Conservation (phyloP, 2,888 invertebrate genomes). For the Agrochola circellaris region DNA sequence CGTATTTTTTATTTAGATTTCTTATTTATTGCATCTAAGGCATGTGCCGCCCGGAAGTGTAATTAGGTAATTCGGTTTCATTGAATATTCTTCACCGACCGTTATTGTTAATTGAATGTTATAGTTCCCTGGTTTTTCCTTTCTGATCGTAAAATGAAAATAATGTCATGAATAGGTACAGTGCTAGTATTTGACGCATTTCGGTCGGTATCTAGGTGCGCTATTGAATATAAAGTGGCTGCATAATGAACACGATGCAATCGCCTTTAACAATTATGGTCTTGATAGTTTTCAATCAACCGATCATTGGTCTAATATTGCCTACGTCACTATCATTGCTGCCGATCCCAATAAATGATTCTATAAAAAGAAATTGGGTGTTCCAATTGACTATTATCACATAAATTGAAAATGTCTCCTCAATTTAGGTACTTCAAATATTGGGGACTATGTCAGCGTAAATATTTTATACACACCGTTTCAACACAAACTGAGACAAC, state of each 20-base stretch:
- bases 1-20: slow-evolving; percentile 65
- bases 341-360: neutral
- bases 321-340: neutral
- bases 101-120: slow-evolving; percentile 7
- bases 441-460: neutral
- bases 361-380: neutral
- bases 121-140: slow-evolving; percentile 4
- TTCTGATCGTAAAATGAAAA: slow-evolving; percentile 2
- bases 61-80: slow-evolving; percentile 41
- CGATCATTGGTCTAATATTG: neutral
- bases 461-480: neutral
- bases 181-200: slow-evolving; percentile 28
- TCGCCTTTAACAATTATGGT: slow-evolving; percentile 7
- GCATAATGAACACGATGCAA: slow-evolving; percentile 27
- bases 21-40: slow-evolving; percentile 56
- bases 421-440: neutral
- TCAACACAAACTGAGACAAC: neutral
- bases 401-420: neutral
- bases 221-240: slow-evolving; percentile 33
- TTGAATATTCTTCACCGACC: slow-evolving; percentile 11
- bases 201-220: slow-evolving; percentile 5
- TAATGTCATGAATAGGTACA: slow-evolving; percentile 5
- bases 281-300: slow-evolving; percentile 29
- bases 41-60: slow-evolving; percentile 41
- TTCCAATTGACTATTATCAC: neutral